A percentile compares a stretch with the other conserved stretches of the same genome.
Evolutionary conservation across 2,797 vertebrate species (phyloP).

Genomic region (Crax fasciolata): DNA sequence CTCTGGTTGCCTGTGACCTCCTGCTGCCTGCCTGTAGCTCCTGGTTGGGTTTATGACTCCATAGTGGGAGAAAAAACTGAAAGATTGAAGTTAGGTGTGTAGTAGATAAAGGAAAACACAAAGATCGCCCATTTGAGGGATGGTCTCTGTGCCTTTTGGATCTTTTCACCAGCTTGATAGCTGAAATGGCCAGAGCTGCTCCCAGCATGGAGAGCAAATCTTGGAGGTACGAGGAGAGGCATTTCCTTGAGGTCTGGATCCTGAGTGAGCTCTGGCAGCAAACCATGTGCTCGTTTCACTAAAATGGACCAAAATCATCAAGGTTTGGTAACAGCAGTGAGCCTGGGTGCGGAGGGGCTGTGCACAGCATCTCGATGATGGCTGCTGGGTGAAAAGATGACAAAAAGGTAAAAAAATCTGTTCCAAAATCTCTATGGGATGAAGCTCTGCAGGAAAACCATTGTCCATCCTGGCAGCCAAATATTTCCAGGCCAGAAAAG

Average conservation of each 20-base stretch:
- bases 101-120: neutral
- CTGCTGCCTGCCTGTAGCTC: neutral
- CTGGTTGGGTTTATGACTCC: neutral
- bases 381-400: neutral
- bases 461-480: neutral
- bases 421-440: neutral
- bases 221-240: neutral
- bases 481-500: neutral
- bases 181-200: accelerated
- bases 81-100: neutral
- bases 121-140: accelerated
- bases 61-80: accelerated
- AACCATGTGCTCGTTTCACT: neutral
- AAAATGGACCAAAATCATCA: neutral
- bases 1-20: neutral
- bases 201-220: neutral
- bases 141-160: neutral
- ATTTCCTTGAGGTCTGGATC: neutral
- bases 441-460: neutral
- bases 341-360: neutral
- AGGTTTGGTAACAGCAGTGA: accelerated
- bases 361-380: neutral
- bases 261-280: neutral
- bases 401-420: neutral
- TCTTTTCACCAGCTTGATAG: accelerated